These are phyloP conservation scores for Ganaspis brasiliensis DNA, from an alignment of 2,888 invertebrate genomes.

Conservation along the genomic window DNA sequence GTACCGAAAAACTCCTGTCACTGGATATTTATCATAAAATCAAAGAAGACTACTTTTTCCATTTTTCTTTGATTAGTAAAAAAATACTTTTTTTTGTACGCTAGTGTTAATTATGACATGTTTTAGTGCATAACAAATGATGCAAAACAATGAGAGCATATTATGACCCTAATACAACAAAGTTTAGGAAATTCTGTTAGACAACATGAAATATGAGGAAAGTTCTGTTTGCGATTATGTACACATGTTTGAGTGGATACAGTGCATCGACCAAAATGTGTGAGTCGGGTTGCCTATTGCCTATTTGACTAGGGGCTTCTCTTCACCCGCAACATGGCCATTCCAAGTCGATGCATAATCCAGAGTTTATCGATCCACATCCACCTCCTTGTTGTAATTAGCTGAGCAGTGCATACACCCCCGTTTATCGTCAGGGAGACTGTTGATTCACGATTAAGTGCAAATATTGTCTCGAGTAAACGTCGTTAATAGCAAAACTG, in stretches of 20 bases:
- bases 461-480: conserved; percentile 40
- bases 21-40: too few species aligned
- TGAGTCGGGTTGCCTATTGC: conserved; percentile 2
- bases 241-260: too few species aligned
- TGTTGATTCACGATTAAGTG: conserved; percentile 39
- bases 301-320: conserved; percentile 18
- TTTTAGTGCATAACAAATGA: too few species aligned
- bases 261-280: not conserved
- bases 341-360: conserved; percentile 40
- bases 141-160: too few species aligned
- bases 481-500: not conserved
- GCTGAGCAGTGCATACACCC: conserved; percentile 41
- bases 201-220: too few species aligned
- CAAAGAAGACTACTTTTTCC: too few species aligned
- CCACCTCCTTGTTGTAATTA: conserved; percentile 42
- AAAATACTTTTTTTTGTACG: too few species aligned
- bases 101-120: too few species aligned
- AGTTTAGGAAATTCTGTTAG: not conserved
- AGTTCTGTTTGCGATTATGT: too few species aligned
- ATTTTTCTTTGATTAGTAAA: too few species aligned
- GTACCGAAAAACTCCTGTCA: too few species aligned
- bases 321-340: conserved; percentile 26
- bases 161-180: not conserved
- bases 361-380: conserved; percentile 35
- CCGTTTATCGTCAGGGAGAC: conserved; percentile 35